Percentiles rank a stretch among this genome's conserved stretches.
Conservation (phyloP, 2,113 vertebrate species). For the Sitta europaea region DNA sequence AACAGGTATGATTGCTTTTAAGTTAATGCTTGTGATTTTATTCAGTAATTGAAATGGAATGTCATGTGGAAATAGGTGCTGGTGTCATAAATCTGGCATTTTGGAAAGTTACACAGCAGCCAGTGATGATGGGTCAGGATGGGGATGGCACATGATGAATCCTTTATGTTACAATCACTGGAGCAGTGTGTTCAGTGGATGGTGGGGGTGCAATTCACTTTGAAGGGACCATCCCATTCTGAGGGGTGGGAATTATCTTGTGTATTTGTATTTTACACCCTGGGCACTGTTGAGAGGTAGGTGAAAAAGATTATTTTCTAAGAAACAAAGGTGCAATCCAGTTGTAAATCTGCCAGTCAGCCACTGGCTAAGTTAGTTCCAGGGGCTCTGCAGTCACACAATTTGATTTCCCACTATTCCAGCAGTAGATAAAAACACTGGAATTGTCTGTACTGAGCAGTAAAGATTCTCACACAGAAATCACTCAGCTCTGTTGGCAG, state of each 20-base stretch:
- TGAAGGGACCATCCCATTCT: neutral
- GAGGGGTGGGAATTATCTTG: neutral
- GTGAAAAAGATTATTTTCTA: neutral
- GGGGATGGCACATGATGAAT: neutral
- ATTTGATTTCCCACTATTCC: neutral
- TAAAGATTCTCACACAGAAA: neutral
- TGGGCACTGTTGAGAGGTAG: neutral
- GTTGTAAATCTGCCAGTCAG: neutral
- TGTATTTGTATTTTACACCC: neutral
- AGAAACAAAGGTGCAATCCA: neutral
- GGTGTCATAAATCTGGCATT: neutral
- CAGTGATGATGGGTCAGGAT: neutral
- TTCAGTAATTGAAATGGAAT: neutral
- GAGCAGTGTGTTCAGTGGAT: neutral
- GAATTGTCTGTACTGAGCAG: neutral
- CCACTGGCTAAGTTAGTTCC: neutral
- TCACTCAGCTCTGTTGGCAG: neutral
- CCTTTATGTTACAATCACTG: accelerated
- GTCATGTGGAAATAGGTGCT: neutral
- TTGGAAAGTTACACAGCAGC: neutral
- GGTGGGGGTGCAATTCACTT: neutral
- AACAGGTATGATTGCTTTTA: neutral
- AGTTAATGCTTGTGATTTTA: neutral
- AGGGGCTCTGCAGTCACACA: neutral
- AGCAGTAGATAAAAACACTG: neutral